Conservation (phyloP, 2,888 invertebrate genomes). For the Oscheius sp. region DNA sequence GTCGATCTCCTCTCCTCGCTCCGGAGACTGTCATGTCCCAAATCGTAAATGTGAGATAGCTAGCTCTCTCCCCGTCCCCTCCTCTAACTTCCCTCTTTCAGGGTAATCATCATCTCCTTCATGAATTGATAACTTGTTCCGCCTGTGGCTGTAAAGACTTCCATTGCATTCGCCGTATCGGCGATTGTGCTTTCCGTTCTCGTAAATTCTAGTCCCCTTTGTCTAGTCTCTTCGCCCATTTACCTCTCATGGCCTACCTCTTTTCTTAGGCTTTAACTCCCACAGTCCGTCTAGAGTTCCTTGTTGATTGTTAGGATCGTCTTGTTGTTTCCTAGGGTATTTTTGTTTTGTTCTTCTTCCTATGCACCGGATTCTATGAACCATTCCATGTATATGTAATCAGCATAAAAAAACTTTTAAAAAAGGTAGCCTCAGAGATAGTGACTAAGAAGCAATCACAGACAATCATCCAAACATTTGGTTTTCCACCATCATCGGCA, state of each 20-base stretch:
- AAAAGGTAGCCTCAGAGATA: no score
- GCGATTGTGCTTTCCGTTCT: conserved; percentile 22
- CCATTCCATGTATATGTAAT: neutral
- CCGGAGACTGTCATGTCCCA: conserved; percentile 44
- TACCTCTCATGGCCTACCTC: neutral
- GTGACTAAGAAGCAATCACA: no score
- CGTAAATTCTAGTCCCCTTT: neutral
- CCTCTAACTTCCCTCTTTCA: conserved; percentile 25
- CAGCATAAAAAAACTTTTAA: neutral
- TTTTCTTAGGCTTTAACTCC: neutral
- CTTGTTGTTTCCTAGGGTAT: neutral
- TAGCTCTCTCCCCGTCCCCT: neutral
- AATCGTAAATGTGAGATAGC: conserved; percentile 40
- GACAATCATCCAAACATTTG: no score
- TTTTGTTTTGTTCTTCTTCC: neutral
- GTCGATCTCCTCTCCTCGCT: conserved; percentile 42
- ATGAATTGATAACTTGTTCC: conserved; percentile 47
- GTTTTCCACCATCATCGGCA: no score
- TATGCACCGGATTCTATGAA: neutral
- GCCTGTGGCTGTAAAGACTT: conserved; percentile 46
- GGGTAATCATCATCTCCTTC: conserved; percentile 50
- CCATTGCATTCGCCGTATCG: conserved; percentile 35
- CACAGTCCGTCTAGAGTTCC: neutral
- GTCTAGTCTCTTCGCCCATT: conserved; percentile 1
- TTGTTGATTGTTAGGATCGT: neutral